phyloP scores from a whole-genome alignment of 2,797 vertebrate species.

The Pseudochirops corinnae region DNA sequence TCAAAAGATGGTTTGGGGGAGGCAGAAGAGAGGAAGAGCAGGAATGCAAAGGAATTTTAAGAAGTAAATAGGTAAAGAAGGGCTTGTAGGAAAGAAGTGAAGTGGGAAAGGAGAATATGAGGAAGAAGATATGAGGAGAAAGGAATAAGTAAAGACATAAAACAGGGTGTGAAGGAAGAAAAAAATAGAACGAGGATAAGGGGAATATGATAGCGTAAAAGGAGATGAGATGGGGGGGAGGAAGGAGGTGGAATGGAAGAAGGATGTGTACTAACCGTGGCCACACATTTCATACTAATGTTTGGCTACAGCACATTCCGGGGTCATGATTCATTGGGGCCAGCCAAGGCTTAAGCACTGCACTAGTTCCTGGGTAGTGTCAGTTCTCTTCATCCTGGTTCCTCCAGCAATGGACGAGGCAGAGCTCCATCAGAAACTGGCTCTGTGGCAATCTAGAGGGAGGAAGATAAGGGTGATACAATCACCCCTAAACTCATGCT shows the following conservation, averaged over 20 bases:
- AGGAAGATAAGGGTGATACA: not conserved
- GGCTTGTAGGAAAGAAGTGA: not conserved
- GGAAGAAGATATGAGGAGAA: not conserved
- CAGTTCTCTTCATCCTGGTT: not conserved
- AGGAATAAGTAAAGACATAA: not conserved
- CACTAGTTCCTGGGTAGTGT: not conserved
- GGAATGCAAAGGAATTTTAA: not conserved
- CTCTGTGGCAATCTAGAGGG: not conserved
- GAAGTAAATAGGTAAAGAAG: not conserved
- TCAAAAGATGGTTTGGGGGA: not conserved
- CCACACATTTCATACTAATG: not conserved
- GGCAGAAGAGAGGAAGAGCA: not conserved
- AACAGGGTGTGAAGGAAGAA: not conserved
- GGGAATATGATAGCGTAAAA: not conserved
- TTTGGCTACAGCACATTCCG: not conserved
- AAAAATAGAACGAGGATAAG: not conserved
- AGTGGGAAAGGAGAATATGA: not conserved
- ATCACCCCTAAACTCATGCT: not conserved
- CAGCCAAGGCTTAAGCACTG: not conserved
- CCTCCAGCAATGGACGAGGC: not conserved
- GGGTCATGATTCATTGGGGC: not conserved
- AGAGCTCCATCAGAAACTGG: not conserved
- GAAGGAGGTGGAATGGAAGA: not conserved
- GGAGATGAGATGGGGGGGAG: not conserved
- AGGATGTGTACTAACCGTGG: not conserved